A percentile compares a stretch with the other conserved stretches of the same genome.
phyloP scores from a whole-genome alignment of 1,140 invertebrate species.

The Paramacrobiotus metropolitanus region DNA sequence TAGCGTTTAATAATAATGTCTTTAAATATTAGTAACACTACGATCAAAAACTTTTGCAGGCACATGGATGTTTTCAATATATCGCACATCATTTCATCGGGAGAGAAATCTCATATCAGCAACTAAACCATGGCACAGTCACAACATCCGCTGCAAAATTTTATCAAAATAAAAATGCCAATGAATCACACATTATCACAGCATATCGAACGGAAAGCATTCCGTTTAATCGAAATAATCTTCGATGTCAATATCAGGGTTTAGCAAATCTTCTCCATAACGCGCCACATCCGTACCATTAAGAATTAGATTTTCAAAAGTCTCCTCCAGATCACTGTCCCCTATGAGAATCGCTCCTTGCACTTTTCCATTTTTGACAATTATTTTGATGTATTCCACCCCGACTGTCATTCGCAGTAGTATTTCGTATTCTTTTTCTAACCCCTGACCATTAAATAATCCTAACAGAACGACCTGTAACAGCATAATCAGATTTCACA shows the following conservation, averaged over 20 bases:
- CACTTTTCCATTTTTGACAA: slow-evolving; percentile 56
- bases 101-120: too few species aligned
- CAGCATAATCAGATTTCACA: slow-evolving; percentile 11
- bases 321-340: slow-evolving; percentile 89
- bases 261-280: slow-evolving; percentile 71
- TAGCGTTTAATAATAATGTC: too few species aligned
- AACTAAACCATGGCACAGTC: too few species aligned
- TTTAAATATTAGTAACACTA: too few species aligned
- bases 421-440: slow-evolving; percentile 59
- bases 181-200: too few species aligned
- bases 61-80: too few species aligned
- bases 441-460: slow-evolving; percentile 72
- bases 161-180: too few species aligned
- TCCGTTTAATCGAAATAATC: slow-evolving; percentile 96
- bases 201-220: too few species aligned
- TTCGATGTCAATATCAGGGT: slow-evolving; percentile 88
- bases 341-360: slow-evolving; percentile 86
- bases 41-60: too few species aligned
- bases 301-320: slow-evolving; percentile 88
- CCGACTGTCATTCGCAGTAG: slow-evolving; percentile 56
- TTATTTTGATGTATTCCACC: slow-evolving; percentile 69
- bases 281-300: slow-evolving; percentile 70
- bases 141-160: too few species aligned
- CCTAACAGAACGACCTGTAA: slow-evolving; percentile 50
- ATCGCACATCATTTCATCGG: too few species aligned